Conservation (phyloP, 2,113 vertebrate species). For the Tylochromis polylepis region DNA sequence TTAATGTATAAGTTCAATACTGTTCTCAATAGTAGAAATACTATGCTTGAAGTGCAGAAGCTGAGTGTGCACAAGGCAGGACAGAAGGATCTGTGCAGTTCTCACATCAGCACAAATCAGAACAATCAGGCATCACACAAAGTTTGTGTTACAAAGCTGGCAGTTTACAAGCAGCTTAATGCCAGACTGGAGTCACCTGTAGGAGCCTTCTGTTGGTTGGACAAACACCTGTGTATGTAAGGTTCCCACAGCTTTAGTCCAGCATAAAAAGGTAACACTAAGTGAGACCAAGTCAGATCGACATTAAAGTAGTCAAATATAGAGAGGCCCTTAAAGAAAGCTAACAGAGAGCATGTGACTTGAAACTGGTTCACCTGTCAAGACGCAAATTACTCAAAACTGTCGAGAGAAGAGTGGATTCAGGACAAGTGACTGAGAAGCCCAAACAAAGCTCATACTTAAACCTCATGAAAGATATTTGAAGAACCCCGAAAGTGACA, state of each 20-base stretch:
- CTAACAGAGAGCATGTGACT: neutral
- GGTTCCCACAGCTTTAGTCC: neutral
- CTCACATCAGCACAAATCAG: too few species aligned
- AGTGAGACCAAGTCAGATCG: neutral
- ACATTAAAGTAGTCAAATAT: neutral
- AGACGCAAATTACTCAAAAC: neutral
- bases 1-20: too few species aligned
- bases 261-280: neutral
- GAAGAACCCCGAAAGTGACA: neutral
- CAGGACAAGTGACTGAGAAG: neutral
- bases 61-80: too few species aligned
- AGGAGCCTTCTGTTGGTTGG: neutral
- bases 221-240: neutral
- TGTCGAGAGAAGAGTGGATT: neutral
- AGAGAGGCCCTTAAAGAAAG: neutral
- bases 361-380: neutral
- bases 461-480: accelerated
- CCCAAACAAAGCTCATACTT: neutral
- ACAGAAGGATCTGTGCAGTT: too few species aligned
- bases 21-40: too few species aligned
- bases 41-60: too few species aligned
- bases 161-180: too few species aligned
- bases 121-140: too few species aligned
- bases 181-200: too few species aligned
- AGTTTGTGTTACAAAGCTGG: too few species aligned